These are phyloP conservation scores for Lepidocolaptes lacrymiger DNA, from an alignment of 2,797 vertebrate genomes.

Conservation along the genomic window DNA sequence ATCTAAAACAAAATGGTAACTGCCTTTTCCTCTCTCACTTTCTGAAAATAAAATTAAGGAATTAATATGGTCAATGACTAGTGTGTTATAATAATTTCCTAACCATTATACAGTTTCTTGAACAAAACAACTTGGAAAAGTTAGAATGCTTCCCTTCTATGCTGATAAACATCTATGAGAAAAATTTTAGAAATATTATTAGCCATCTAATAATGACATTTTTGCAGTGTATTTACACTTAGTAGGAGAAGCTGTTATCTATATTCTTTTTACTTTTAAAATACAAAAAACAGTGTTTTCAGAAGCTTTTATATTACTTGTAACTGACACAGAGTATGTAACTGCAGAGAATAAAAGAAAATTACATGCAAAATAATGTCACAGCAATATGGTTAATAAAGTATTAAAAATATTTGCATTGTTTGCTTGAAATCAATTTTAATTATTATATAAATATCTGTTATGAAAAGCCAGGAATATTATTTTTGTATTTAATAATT, in stretches of 20 bases:
- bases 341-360: background rate
- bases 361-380: background rate
- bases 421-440: background rate
- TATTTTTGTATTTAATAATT: background rate
- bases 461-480: background rate
- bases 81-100: background rate
- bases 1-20: background rate
- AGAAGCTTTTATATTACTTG: background rate
- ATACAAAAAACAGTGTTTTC: accelerated
- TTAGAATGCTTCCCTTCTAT: background rate
- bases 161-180: background rate
- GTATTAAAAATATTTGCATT: background rate
- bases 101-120: background rate
- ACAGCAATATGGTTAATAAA: background rate
- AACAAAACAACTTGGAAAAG: background rate
- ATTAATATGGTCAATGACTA: background rate
- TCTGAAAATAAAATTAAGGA: background rate
- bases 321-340: background rate
- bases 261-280: background rate
- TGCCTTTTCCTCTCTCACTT: background rate
- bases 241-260: background rate
- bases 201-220: background rate
- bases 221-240: background rate
- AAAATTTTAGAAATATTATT: background rate
- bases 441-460: constrained; percentile 9